These are phyloP conservation scores for Macrosoma leucophasiata DNA, from an alignment of 2,888 invertebrate species.

Conservation along the genomic window DNA sequence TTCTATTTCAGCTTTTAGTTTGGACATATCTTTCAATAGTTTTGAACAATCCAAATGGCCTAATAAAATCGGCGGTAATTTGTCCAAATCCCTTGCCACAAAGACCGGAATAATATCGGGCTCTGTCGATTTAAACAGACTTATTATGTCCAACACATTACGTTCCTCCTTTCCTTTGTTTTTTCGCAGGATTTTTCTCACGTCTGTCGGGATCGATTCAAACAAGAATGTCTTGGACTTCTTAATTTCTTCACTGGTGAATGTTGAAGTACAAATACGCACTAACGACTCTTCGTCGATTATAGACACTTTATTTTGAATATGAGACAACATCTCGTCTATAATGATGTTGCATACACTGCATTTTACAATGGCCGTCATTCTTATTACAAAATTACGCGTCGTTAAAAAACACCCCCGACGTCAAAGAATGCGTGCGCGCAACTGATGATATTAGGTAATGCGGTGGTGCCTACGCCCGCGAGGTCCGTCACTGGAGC, in stretches of 20 bases:
- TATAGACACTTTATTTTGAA: slow-evolving; percentile 14
- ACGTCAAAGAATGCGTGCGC: too few relatives aligned
- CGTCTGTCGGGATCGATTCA: slow-evolving; percentile 7
- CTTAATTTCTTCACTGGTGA: too few relatives aligned
- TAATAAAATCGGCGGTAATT: slow-evolving; percentile 15
- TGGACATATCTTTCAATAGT: slow-evolving; percentile 12
- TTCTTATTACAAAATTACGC: too few relatives aligned
- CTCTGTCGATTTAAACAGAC: slow-evolving; percentile 9
- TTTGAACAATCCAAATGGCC: slow-evolving; percentile 17
- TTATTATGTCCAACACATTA: slow-evolving; percentile 12
- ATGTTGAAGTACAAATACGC: slow-evolving; percentile 14
- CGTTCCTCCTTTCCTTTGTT: slow-evolving; percentile 10
- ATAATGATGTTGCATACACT: too few relatives aligned
- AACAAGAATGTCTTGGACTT: too few relatives aligned
- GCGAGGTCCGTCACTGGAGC: too few relatives aligned
- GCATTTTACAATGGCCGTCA: too few relatives aligned
- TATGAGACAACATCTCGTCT: slow-evolving; percentile 11
- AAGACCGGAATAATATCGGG: slow-evolving; percentile 14
- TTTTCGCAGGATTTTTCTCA: slow-evolving; percentile 5
- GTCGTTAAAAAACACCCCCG: too few relatives aligned
- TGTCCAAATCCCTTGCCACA: slow-evolving; percentile 18
- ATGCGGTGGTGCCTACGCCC: too few relatives aligned
- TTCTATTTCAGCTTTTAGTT: slow-evolving; percentile 7
- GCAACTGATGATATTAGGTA: too few relatives aligned
- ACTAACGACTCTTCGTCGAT: slow-evolving; percentile 12